These are phyloP conservation scores for Amphiprion clarkii DNA, from an alignment of 2,797 vertebrate species.

Conservation along the genomic window DNA sequence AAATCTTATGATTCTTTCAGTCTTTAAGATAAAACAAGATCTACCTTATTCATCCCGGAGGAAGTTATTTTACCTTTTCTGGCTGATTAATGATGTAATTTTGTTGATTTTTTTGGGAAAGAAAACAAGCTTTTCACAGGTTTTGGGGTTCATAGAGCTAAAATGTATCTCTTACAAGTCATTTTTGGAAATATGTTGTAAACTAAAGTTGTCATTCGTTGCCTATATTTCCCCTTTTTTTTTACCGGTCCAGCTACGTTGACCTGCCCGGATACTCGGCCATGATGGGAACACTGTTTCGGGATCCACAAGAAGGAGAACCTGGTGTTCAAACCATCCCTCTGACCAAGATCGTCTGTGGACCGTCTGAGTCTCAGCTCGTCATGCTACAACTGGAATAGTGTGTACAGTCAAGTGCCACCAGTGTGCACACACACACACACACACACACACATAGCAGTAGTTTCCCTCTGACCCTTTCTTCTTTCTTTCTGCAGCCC, in stretches of 20 bases:
- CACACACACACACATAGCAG: constrained; percentile 10
- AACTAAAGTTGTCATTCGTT: background rate
- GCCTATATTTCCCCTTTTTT: background rate
- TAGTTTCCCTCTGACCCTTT: constrained; percentile 31
- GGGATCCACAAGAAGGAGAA: constrained; percentile 87
- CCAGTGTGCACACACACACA: background rate
- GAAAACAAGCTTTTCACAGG: no score
- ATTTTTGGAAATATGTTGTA: background rate
- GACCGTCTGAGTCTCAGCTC: constrained; percentile 93
- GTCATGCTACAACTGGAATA: constrained; percentile 93
- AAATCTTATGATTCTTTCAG: no score
- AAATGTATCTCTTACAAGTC: no score
- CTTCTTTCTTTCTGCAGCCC: constrained; percentile 79
- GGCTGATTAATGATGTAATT: no score
- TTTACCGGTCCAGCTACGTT: constrained; percentile 83
- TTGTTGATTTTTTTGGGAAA: no score
- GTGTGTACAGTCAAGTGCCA: constrained; percentile 74
- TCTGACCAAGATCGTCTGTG: constrained; percentile 90
- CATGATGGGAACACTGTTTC: constrained; percentile 92
- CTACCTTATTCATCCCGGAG: no score
- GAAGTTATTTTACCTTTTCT: no score
- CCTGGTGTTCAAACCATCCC: constrained; percentile 88
- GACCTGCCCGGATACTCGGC: constrained; percentile 91
- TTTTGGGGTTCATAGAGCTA: no score
- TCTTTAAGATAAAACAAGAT: no score